Percentiles rank a stretch among this genome's conserved stretches.
Conservation (phyloP, 2,888 invertebrate species). For the Hydrotaea cyrtoneurina region DNA sequence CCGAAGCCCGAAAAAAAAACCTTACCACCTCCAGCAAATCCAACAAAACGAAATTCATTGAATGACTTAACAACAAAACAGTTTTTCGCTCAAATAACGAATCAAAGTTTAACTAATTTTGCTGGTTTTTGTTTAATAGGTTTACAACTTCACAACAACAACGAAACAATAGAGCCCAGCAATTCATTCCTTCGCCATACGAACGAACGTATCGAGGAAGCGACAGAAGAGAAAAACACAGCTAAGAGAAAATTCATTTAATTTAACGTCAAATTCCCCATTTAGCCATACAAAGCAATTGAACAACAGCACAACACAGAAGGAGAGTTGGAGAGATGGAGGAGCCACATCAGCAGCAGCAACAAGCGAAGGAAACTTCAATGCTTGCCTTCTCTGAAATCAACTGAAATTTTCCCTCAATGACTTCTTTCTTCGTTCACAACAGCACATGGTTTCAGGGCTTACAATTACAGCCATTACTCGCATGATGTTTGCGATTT, state of each 20-base stretch:
- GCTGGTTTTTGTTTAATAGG: background rate
- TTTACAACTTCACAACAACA: background rate
- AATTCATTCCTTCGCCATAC: background rate
- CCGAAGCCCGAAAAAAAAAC: background rate
- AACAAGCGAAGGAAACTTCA: background rate
- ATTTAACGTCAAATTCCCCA: slow-evolving; percentile 26
- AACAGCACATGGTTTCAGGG: background rate
- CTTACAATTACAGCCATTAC: slow-evolving; percentile 1
- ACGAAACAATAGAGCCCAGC: background rate
- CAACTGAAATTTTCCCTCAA: background rate
- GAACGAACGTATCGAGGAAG: background rate
- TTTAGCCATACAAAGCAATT: background rate
- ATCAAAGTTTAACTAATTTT: slow-evolving; percentile 22
- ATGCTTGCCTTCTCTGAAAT: background rate
- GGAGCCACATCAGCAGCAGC: background rate
- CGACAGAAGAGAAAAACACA: background rate
- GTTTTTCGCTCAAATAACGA: background rate
- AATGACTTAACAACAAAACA: slow-evolving; percentile 14
- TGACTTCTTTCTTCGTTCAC: background rate
- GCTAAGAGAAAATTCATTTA: slow-evolving; percentile 9
- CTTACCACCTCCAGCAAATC: background rate
- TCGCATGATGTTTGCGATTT: slow-evolving; percentile 6
- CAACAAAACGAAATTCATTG: slow-evolving; percentile 6
- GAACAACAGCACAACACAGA: background rate
- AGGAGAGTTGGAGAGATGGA: background rate